phyloP scores from a whole-genome alignment of 1,140 invertebrate species.

The Asobara japonica region DNA sequence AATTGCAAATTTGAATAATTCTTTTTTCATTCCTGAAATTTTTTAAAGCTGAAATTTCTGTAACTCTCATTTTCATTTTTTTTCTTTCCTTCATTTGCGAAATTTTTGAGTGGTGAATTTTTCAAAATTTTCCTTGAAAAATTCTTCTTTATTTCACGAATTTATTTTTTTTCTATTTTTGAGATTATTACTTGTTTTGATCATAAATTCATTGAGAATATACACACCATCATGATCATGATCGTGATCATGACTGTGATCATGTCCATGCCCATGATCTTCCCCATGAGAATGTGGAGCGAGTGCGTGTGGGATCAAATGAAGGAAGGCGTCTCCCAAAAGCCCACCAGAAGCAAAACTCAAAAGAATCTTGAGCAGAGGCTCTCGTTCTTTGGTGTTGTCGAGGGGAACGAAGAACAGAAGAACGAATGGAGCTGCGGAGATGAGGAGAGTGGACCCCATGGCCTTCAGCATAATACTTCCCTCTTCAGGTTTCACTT shows the following conservation, averaged over 20 bases:
- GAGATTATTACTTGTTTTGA: too few relatives aligned
- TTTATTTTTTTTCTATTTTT: too few relatives aligned
- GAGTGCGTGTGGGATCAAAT: constrained; percentile 95
- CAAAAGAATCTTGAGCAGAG: constrained; percentile 87
- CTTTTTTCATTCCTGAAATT: too few relatives aligned
- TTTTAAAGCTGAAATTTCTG: too few relatives aligned
- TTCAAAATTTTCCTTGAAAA: too few relatives aligned
- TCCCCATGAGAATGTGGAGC: constrained; percentile 70
- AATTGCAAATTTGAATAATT: too few relatives aligned
- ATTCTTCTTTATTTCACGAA: too few relatives aligned
- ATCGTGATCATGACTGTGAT: constrained; percentile 63
- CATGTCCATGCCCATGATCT: constrained; percentile 65
- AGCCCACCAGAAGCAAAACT: constrained; percentile 96
- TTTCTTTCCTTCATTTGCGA: too few relatives aligned
- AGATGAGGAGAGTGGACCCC: constrained; percentile 91
- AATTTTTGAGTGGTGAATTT: too few relatives aligned
- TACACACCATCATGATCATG: constrained; percentile 69
- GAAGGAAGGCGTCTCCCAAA: constrained; percentile 95
- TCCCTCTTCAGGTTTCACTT: constrained; percentile 46
- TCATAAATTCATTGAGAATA: too few relatives aligned
- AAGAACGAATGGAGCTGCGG: constrained; percentile 92
- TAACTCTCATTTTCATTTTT: too few relatives aligned
- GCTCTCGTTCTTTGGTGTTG: constrained; percentile 84
- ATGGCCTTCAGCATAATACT: constrained; percentile 85
- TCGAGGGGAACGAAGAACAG: constrained; percentile 94